Evolutionary conservation across 2,113 vertebrate species (phyloP), one percentile per base, ranked within the genome.

Genomic region (Trematomus loennbergii): DNA sequence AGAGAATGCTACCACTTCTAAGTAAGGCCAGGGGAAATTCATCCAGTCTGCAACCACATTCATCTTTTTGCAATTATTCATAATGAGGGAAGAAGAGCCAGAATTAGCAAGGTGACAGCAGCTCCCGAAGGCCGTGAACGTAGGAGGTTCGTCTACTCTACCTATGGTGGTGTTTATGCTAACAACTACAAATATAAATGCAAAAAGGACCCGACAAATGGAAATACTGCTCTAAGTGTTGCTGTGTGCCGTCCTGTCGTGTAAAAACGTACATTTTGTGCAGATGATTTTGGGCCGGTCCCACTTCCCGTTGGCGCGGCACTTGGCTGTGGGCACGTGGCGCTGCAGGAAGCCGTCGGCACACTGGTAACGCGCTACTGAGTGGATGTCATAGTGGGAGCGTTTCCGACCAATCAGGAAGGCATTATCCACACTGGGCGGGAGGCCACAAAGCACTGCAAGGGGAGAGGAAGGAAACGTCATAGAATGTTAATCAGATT

Each of bases 231-330:
- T 72, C 16, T 20, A 12, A 53, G 68, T 58, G 69, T 57, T 69
- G 65, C 20, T 45, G 45, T 55, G 40, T 66, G 43, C 36, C n/a
- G 0, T 1, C 45, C 22, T 0, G 49, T 22, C 2, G 50, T n/a
- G 43, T 12, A 17, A 77, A 15, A 62, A 96, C 98, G 97, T 83
- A 99, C 98, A 96, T 94, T 97, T 97, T 90, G 96, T 96, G 92
- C 98, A 98, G 91, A 98, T 94, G 83, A 99, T 96, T 85, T 97
- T 96, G 71, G 97, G 97, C 13, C 92, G 92, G 85, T 99, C 98
- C 98, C 98, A 99, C 75, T 96, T 97, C 89, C 97, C 98, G 0
- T 95, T 97, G 94, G 94, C 95, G 13, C 96, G 97, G 89, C 98
- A 99, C 84, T 94, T 97, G 78, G 97, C 94, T 54, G 96, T 96